Evolutionary conservation across 2,888 invertebrate species (phyloP).

Genomic region (Colletes collaris): DNA sequence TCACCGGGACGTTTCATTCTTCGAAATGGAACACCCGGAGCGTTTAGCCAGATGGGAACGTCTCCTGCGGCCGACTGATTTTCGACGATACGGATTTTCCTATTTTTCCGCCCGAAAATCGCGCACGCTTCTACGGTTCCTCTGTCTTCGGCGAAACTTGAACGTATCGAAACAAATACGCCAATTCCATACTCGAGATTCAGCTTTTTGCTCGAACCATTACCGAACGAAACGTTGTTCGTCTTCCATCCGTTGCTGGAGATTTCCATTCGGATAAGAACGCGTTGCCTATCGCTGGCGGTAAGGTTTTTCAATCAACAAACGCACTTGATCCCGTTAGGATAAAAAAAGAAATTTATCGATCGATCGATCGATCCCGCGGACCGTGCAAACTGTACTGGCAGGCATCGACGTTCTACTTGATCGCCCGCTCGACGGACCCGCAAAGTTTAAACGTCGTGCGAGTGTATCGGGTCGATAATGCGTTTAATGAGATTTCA

Average conservation of each 20-base stretch:
- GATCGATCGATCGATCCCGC: constrained; percentile 4
- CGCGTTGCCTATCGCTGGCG: no score
- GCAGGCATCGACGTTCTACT: constrained; percentile 6
- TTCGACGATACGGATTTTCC: neutral
- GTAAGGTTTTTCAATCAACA: no score
- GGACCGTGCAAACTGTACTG: neutral
- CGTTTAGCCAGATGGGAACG: constrained; percentile 6
- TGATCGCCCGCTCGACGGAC: neutral
- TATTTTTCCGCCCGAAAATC: no score
- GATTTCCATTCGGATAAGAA: no score
- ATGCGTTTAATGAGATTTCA: neutral
- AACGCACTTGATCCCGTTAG: no score
- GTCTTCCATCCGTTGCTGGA: no score
- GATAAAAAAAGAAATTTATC: neutral
- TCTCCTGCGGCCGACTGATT: neutral
- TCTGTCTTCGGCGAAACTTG: no score
- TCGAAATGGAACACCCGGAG: constrained; percentile 39
- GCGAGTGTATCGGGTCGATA: constrained; percentile 11
- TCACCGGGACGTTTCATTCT: constrained; percentile 42
- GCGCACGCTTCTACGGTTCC: no score
- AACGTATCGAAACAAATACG: no score
- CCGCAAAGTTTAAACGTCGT: neutral
- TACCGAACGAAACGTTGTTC: neutral
- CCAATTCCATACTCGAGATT: no score
- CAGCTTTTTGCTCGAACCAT: neutral